A percentile compares a stretch with the other conserved stretches of the same genome.
phyloP scores from a whole-genome alignment of 2,797 vertebrate species.

The Gila robusta region DNA sequence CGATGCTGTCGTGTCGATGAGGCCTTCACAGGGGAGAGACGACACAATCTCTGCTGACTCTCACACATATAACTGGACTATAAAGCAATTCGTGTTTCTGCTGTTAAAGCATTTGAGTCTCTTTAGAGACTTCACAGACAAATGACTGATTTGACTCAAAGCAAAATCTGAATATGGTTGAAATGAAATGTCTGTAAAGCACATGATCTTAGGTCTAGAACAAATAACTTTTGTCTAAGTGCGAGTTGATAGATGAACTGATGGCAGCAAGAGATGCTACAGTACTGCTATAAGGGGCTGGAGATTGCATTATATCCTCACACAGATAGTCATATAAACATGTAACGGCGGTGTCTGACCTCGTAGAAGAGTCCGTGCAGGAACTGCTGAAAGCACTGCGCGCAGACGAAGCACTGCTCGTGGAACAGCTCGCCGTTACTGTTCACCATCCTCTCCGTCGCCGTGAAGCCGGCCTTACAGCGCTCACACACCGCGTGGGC shows the following conservation, averaged over 20 bases:
- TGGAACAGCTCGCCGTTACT: constrained; percentile 97
- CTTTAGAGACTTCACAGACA: too few species aligned
- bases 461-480: constrained; percentile 90
- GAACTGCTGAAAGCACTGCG: constrained; percentile 98
- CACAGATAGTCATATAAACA: accelerated
- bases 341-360: constrained; percentile 75
- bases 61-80: too few species aligned
- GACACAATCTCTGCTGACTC: too few species aligned
- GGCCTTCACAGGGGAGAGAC: too few species aligned
- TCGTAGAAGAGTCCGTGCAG: constrained; percentile 97
- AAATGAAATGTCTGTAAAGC: background rate
- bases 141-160: too few species aligned
- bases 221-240: background rate
- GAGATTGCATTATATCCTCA: background rate
- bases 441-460: constrained; percentile 96
- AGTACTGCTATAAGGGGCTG: too few species aligned
- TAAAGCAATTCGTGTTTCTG: too few species aligned
- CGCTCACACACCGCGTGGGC: constrained; percentile 96
- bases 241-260: background rate
- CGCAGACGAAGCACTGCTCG: constrained; percentile 96
- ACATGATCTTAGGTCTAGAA: background rate
- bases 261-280: too few species aligned
- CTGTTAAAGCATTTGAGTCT: too few species aligned
- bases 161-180: background rate
- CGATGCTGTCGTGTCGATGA: too few species aligned